These are phyloP conservation scores for Nymphalis polychloros DNA, from an alignment of 2,888 invertebrate species.

Conservation along the genomic window DNA sequence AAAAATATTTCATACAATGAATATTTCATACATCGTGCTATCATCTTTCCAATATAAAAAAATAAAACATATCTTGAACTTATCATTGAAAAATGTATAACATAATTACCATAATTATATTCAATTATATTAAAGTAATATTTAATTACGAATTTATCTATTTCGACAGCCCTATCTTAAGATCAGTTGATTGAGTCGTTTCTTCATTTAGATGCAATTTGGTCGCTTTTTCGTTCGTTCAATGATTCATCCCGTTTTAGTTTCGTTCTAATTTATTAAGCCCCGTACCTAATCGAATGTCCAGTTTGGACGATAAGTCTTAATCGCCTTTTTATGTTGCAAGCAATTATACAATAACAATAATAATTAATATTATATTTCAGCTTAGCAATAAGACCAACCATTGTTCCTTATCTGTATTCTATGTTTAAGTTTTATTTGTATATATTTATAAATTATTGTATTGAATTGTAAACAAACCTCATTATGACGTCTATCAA, in stretches of 20 bases:
- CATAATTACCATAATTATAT: not conserved
- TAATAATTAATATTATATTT: too few relatives aligned
- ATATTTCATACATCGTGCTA: too few relatives aligned
- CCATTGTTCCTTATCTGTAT: too few relatives aligned
- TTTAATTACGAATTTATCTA: too few relatives aligned
- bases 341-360: too few relatives aligned
- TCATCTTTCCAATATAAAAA: too few relatives aligned
- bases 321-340: not conserved
- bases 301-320: not conserved
- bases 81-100: not conserved
- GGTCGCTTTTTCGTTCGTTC: constrained; percentile 30
- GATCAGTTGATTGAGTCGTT: constrained; percentile 32
- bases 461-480: too few relatives aligned
- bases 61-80: not conserved
- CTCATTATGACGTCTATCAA: too few relatives aligned
- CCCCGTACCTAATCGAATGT: constrained; percentile 12
- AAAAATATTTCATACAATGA: not conserved
- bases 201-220: constrained; percentile 36
- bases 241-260: constrained; percentile 23
- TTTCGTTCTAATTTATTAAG: constrained; percentile 23
- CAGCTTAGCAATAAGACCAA: too few relatives aligned
- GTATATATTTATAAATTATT: too few relatives aligned
- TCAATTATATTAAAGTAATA: too few relatives aligned
- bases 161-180: not conserved
- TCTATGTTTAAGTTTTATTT: too few relatives aligned